Percentiles rank a stretch among this genome's conserved stretches.
Conservation (phyloP, 2,113 vertebrate genomes). For the Isurus oxyrinchus region DNA sequence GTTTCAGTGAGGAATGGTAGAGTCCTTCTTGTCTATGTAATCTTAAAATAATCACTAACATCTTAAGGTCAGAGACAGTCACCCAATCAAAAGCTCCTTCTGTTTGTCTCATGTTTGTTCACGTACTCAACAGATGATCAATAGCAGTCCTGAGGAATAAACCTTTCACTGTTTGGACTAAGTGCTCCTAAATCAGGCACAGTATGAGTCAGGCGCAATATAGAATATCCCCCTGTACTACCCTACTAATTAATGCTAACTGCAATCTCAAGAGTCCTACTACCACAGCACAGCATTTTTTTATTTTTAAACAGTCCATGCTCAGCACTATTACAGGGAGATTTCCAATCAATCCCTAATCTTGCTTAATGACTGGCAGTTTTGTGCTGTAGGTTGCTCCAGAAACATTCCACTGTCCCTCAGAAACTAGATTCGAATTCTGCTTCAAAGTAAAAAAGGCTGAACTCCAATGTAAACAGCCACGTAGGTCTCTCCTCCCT, state of each 20-base stretch:
- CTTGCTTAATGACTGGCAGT: neutral
- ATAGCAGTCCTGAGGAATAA: neutral
- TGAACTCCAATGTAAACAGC: neutral
- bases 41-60: constrained; percentile 1
- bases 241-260: constrained; percentile 8
- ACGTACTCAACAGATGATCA: neutral
- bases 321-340: neutral
- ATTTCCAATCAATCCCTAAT: neutral
- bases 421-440: neutral
- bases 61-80: neutral
- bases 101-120: neutral
- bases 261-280: neutral
- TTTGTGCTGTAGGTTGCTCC: neutral
- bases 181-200: neutral
- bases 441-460: neutral
- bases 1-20: neutral
- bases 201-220: neutral
- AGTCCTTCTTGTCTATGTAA: neutral
- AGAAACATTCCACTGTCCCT: neutral
- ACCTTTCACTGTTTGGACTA: neutral
- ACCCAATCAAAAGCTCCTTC: neutral
- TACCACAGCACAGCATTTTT: neutral
- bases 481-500: neutral
- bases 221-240: neutral
- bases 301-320: neutral